Evolutionary conservation across 2,797 vertebrate genomes (phyloP), one percentile per base, ranked within the genome.

Genomic region (Merluccius polli): DNA sequence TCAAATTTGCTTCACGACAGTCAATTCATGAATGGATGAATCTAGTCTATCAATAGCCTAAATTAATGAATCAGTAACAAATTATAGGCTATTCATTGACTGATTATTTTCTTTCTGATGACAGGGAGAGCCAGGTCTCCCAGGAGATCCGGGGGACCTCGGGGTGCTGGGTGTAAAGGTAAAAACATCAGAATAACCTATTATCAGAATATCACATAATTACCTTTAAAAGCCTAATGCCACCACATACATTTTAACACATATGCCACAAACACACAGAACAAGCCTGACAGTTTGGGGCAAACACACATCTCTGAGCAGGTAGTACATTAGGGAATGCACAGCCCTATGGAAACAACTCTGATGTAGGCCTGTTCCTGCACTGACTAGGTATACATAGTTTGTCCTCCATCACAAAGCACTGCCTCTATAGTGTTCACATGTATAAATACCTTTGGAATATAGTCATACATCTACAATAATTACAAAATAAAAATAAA

Each of bases 41-140:
- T 44, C 8, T 13, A 44, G 41, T 44, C 41, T 15, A 44, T 44
- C 4, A 4, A 6, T 44, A 44, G 15, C 18, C 44, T 52, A 18
- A 52, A 52, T 52, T 16, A 52, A 21, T 52, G 18, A 52, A 52
- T 52, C 16, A 1, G 18, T 52, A 52, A 44, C 15, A 44, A 2
- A 16, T 44, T 52, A 21, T 21, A 18, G 44, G 2, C 44, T 44
- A 8, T 27, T 65, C 4, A 36, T 11, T 18, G 31, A 32, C 10
- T 18, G 2, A 69, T 31, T 69, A 12, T 52, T 75, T 78, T 52
- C 29, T 65, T 1, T 75, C 29, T 35, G 0, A 59, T 32, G 16
- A 21, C 82, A 93, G 93, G 92, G 92, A 78, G 91, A 90, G 81
- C 79, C 87, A 59, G 95, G 94, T 71, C 79, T 92, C 41, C 90